phyloP scores from a whole-genome alignment of 2,888 invertebrate genomes.

The Amphipoea lucens region DNA sequence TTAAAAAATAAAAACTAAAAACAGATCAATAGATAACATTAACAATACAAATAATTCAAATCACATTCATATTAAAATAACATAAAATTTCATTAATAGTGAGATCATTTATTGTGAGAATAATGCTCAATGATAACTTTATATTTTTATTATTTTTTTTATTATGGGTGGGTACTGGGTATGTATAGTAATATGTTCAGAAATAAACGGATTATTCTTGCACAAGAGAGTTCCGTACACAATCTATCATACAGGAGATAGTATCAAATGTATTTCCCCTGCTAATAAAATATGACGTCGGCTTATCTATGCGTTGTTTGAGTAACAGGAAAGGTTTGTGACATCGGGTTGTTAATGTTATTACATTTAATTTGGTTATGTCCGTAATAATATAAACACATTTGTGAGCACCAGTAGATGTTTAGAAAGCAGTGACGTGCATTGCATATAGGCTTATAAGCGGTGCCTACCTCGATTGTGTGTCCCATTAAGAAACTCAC shows the following conservation, averaged over 20 bases:
- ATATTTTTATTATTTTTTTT: too few relatives aligned
- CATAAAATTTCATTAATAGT: too few relatives aligned
- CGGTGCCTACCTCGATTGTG: too few relatives aligned
- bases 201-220: slow-evolving; percentile 20
- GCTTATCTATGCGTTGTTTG: slow-evolving; percentile 22
- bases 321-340: slow-evolving; percentile 8
- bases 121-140: too few relatives aligned
- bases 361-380: not conserved
- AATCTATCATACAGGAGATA: slow-evolving; percentile 54
- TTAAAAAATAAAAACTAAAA: too few relatives aligned
- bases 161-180: not conserved
- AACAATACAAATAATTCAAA: too few relatives aligned
- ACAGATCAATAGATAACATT: too few relatives aligned
- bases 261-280: slow-evolving; percentile 40
- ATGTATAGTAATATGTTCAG: not conserved
- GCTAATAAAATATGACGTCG: slow-evolving; percentile 30
- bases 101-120: too few relatives aligned
- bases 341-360: not conserved
- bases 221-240: slow-evolving; percentile 30
- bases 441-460: too few relatives aligned
- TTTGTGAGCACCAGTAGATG: not conserved
- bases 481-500: too few relatives aligned
- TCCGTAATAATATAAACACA: not conserved
- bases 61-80: too few relatives aligned
- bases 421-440: too few relatives aligned